Base-by-base conservation (phyloP, 2,888 invertebrate genomes). In the Prenolepis imparis region DNA sequence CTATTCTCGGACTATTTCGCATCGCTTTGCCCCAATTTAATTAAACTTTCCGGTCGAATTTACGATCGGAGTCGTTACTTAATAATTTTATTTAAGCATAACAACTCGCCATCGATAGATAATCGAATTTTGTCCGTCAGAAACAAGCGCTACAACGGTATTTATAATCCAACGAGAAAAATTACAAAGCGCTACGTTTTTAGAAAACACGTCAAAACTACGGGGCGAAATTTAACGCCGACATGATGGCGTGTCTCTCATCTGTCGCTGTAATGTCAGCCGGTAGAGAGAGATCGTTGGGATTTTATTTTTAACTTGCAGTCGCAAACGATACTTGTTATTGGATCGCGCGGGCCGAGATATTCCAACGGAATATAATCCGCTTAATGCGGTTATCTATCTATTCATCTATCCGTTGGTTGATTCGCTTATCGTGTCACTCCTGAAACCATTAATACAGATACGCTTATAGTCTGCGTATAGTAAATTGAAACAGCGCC, bases 381-480 rank as follows among this genome's bases (percentile, higher is more conserved):
- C 59, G 77, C 67, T 77, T 77, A 77, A 77, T 61, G 67, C 59
- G 21, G 77, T 67, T 82, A 75, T 66, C 67, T 82, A 75, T 66
- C 67, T 59, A 67, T 57, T 48, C 66, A 77, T 82, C 67, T 82
- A 82, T 48, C 32, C 82, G 24, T 81, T 72, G 28, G 48, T 78
- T 78, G 73, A 80, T 80, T 72, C 78, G 78, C 59, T 78, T 72
- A 70, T 44, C 72, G 57, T 78, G 59, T 78, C 57, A 61, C 59
- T 80, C 32, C 39, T 44, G 55, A 80, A 72, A 78, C 57, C 41
- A 61, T 59, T 44, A 61, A 78, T 78, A 68, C 52, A 61, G 41
- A 70, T 44, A 68, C 32, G 55, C 77, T 55, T 68, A 36, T 11
- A 12, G 59, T 72, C 32, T 9, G 59, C 36, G 24, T 48, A 41